phyloP scores from a whole-genome alignment of 2,113 vertebrate genomes.

The Pedetes capensis region DNA sequence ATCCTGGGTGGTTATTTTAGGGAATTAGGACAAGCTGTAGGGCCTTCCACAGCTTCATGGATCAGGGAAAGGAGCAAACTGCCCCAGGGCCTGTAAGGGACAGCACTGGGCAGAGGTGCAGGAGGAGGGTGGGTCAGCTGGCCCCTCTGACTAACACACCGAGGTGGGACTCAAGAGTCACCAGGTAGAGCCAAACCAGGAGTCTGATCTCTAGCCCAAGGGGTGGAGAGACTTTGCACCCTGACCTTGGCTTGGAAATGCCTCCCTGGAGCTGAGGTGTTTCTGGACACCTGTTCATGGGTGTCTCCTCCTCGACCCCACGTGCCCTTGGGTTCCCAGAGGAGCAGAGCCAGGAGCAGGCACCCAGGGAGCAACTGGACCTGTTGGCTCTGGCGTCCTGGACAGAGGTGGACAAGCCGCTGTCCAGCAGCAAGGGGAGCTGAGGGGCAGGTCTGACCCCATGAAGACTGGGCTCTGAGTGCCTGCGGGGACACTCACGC shows the following conservation, averaged over 20 bases:
- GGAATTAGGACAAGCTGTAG: background rate
- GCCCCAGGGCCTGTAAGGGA: background rate
- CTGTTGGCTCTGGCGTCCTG: background rate
- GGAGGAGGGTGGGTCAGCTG: too few relatives aligned
- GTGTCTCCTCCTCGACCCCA: background rate
- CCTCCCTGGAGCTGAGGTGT: background rate
- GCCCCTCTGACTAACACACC: background rate
- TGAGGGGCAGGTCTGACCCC: background rate
- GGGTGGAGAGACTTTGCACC: background rate
- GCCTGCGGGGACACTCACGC: background rate
- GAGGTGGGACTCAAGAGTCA: background rate
- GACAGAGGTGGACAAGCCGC: too few relatives aligned
- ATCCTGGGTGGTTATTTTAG: background rate
- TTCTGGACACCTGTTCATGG: background rate
- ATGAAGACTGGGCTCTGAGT: fast-evolving
- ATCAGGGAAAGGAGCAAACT: background rate
- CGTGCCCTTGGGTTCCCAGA: background rate
- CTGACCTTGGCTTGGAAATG: background rate
- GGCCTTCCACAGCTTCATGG: background rate
- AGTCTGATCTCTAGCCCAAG: background rate
- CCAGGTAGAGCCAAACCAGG: background rate
- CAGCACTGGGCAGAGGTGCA: background rate
- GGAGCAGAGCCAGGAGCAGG: background rate
- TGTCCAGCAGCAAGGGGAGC: background rate
- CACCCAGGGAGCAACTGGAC: background rate